Conservation (phyloP, 2,888 invertebrate genomes). For the Aquatica leii region DNA sequence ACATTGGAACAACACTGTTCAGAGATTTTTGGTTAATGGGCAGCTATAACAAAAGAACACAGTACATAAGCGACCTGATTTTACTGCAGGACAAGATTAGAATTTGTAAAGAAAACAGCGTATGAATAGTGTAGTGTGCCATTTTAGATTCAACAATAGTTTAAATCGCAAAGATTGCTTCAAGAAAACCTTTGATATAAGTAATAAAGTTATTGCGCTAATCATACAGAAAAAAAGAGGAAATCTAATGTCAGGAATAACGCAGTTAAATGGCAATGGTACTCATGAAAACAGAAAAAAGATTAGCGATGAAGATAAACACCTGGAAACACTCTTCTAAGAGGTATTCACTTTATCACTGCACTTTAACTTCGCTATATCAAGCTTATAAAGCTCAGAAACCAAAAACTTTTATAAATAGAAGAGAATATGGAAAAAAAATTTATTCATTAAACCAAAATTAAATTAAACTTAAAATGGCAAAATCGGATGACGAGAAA, state of each 20-base stretch:
- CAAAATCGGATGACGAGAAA: constrained; percentile 3
- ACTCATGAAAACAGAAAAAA: too few relatives aligned
- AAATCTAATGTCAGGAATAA: too few relatives aligned
- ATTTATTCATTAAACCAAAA: constrained; percentile 2
- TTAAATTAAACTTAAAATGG: constrained; percentile 1
- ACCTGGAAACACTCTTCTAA: neutral
- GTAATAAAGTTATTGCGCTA: too few relatives aligned
- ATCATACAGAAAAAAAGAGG: too few relatives aligned
- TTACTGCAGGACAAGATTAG: too few relatives aligned
- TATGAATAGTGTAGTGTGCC: too few relatives aligned
- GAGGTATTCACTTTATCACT: neutral
- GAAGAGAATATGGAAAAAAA: neutral
- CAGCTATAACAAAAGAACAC: too few relatives aligned
- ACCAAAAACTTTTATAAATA: neutral
- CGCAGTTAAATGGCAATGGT: too few relatives aligned
- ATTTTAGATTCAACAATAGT: neutral
- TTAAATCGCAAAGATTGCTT: neutral
- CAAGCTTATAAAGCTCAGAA: neutral
- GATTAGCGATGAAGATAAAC: too few relatives aligned
- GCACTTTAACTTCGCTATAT: neutral
- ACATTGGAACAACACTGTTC: constrained; percentile 1
- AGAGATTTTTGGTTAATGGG: neutral
- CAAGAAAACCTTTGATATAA: neutral
- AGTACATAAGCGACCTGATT: too few relatives aligned
- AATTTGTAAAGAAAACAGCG: too few relatives aligned